Conservation (phyloP, 2,113 vertebrate genomes). For the Excalfactoria chinensis region DNA sequence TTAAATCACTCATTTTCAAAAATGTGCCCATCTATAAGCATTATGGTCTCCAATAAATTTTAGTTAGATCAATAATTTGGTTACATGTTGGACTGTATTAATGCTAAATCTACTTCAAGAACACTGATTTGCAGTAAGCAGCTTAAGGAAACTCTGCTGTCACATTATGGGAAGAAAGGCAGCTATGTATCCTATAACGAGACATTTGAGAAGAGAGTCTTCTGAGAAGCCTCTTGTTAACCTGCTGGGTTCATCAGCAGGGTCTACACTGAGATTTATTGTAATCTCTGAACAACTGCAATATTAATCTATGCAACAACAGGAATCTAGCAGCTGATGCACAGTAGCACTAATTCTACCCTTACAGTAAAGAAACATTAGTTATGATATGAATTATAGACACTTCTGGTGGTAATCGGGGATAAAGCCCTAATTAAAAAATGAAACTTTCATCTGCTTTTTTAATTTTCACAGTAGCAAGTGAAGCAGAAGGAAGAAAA, state of each 20-base stretch:
- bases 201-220: neutral
- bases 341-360: neutral
- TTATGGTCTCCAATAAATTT: neutral
- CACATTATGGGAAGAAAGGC: neutral
- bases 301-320: neutral
- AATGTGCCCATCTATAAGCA: neutral
- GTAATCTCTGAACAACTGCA: neutral
- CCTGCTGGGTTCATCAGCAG: neutral
- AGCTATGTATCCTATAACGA: neutral
- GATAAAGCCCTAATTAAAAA: neutral
- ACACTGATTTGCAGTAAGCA: neutral
- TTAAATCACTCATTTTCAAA: neutral
- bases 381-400: neutral
- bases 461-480: neutral
- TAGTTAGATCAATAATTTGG: neutral
- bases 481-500: neutral
- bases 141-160: neutral
- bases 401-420: neutral
- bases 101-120: neutral
- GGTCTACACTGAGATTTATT: neutral
- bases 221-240: neutral
- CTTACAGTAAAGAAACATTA: neutral
- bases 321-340: neutral
- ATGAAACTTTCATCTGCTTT: neutral
- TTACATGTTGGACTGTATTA: neutral